Evolutionary conservation across 2,797 vertebrate genomes (phyloP).

Genomic region (Jordanella pulchra): DNA sequence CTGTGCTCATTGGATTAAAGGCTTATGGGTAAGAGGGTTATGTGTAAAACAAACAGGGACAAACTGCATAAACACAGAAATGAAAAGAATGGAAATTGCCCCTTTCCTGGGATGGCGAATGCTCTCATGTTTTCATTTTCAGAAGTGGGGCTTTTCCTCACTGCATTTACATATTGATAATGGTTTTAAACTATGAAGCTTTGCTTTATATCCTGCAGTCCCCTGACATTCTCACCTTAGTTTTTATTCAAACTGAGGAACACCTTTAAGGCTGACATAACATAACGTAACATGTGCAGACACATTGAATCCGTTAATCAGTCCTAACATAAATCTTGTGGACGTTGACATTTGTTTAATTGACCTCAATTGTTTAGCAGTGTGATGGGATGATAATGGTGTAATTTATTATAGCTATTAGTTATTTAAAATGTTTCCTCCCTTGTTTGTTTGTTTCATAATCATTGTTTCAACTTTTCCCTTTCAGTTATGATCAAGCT

Average conservation of each 20-base stretch:
- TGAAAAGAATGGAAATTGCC: constrained; percentile 24
- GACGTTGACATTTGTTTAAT: constrained; percentile 6
- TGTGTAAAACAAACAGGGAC: constrained; percentile 19
- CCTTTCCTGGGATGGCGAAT: constrained; percentile 3
- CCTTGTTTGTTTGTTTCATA: neutral
- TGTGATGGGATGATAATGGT: neutral
- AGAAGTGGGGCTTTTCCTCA: neutral
- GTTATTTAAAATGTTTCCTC: constrained; percentile 8
- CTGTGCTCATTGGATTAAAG: constrained; percentile 42
- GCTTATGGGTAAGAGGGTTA: constrained; percentile 23
- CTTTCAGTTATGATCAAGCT: no score
- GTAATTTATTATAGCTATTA: neutral
- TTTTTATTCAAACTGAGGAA: constrained; percentile 27
- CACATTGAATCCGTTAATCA: constrained; percentile 20
- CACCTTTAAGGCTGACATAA: constrained; percentile 24
- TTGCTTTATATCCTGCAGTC: constrained; percentile 33
- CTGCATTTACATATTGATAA: constrained; percentile 53
- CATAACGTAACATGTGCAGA: constrained; percentile 17
- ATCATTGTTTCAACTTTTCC: no score
- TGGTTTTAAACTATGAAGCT: constrained; percentile 27
- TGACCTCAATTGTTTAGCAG: constrained; percentile 12
- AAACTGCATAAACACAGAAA: constrained; percentile 30
- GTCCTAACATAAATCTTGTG: constrained; percentile 12
- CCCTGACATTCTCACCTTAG: constrained; percentile 11
- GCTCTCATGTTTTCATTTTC: constrained; percentile 27